Evolutionary conservation across 1,140 invertebrate species (phyloP).

Genomic region (Chironomus tepperi): DNA sequence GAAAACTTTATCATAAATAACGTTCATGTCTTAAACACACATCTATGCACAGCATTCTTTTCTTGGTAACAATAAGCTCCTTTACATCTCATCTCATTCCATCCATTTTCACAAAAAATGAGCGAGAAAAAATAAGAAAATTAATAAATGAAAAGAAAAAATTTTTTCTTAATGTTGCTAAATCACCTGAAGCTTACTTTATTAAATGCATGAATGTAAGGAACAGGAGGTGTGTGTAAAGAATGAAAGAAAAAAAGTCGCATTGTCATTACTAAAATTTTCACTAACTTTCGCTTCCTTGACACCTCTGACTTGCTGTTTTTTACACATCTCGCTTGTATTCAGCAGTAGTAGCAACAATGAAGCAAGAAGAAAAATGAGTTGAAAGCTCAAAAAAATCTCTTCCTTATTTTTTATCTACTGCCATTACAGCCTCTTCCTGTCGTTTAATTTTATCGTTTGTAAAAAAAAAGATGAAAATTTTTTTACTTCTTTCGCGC

Average conservation of each 20-base stretch:
- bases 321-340: too few relatives aligned
- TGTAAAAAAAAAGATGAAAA: neutral
- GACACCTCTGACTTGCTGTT: neutral
- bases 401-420: neutral
- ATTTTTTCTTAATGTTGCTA: conserved; percentile 6
- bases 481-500: neutral
- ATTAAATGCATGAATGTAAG: neutral
- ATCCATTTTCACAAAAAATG: too few relatives aligned
- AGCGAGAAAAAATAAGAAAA: neutral
- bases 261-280: conserved; percentile 7
- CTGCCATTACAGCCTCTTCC: neutral
- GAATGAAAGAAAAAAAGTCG: neutral
- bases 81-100: neutral
- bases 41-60: too few relatives aligned
- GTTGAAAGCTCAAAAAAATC: neutral
- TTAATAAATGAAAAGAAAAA: neutral
- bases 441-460: conserved; percentile 9
- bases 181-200: neutral
- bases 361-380: too few relatives aligned
- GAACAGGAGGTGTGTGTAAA: neutral
- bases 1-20: too few relatives aligned
- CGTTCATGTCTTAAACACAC: too few relatives aligned
- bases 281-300: neutral
- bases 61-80: too few relatives aligned
- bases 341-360: too few relatives aligned